Base-by-base conservation (phyloP, 2,888 invertebrate genomes). In the Ormyrus thymus region DNA sequence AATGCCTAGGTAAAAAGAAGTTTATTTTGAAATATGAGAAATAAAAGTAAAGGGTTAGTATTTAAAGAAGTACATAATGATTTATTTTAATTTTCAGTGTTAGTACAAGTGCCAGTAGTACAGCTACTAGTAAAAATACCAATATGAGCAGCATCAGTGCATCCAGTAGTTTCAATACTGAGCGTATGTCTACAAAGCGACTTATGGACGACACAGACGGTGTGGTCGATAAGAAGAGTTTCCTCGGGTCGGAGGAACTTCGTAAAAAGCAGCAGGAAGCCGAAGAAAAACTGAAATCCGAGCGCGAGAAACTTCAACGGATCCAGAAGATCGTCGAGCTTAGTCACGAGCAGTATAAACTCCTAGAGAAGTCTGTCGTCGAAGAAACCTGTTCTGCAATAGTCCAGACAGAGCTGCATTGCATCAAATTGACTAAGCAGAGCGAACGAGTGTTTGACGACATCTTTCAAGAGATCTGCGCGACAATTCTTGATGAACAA, bases 401-500 rank as follows among this genome's bases (percentile, higher is more conserved):
- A 5, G 81, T 85, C 0, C 82, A 80, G 7, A 84, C 86, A 9
- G 85, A 87, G 74, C 80, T 86, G 0, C 82, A 87, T 11, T 83
- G 72, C 29, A 69, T 84, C 4, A 55, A 76, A 59, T 71, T 82
- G 10, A 83, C 80, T 78, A 89, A 88, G 83, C 83, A 84, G 45
- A 86, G 86, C 75, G 69, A 84, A 0, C 83, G 83, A 15, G 76
- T 86, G 5, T 75, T 82, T 46, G 82, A 85, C 6, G 81, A 84
- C 10, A 77, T 89, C n/a, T 29, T 87, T 3, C 72, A 79, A 8
- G 83, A 87, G 51, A 83, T 89, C 6, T 89, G 91, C 0, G 71
- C 77, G 8, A 84, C 86, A 88, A 10, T 86, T 91, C 83, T 92
- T 13, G 81, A 83, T 5, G 86, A 88, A 59, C 91, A 90, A 74